Evolutionary conservation across 2,797 vertebrate genomes (phyloP).

Genomic region (Pogonophryne albipinna): DNA sequence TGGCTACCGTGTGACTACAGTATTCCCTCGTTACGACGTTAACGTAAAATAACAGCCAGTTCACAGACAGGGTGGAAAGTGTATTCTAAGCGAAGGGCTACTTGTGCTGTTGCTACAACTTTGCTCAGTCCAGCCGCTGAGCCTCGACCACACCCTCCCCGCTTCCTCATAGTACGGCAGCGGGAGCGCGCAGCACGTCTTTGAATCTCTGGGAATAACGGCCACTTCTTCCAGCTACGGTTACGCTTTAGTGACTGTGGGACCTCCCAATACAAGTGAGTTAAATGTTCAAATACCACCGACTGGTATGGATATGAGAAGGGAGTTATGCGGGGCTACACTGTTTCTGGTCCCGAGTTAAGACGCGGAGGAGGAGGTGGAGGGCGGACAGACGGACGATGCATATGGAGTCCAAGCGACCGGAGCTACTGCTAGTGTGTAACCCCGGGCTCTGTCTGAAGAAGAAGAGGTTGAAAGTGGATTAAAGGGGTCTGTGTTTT

Average conservation of each 20-base stretch:
- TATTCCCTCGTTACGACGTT: background rate
- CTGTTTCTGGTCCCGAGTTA: slow-evolving; percentile 60
- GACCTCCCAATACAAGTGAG: background rate
- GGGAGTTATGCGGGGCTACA: slow-evolving; percentile 57
- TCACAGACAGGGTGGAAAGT: slow-evolving; percentile 15
- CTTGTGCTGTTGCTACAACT: slow-evolving; percentile 53
- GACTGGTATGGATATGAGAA: slow-evolving; percentile 61
- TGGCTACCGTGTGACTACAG: background rate
- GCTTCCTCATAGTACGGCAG: slow-evolving; percentile 87
- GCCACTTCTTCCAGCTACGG: slow-evolving; percentile 42
- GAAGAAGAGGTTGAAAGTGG: slow-evolving; percentile 81
- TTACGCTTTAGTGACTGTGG: background rate
- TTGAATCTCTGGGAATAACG: slow-evolving; percentile 71
- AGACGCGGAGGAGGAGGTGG: slow-evolving; percentile 64
- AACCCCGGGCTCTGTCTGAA: slow-evolving; percentile 75
- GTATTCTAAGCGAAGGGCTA: slow-evolving; percentile 7
- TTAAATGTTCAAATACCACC: background rate
- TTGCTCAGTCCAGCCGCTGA: slow-evolving; percentile 64
- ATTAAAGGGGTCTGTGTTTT: slow-evolving; percentile 38
- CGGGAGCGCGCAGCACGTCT: slow-evolving; percentile 78
- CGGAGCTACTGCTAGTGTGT: slow-evolving; percentile 72
- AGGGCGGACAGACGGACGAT: slow-evolving; percentile 76
- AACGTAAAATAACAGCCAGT: background rate
- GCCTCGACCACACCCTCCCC: slow-evolving; percentile 92
- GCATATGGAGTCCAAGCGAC: slow-evolving; percentile 75